Evolutionary conservation across 2,888 invertebrate genomes (phyloP).

Genomic region (Sinotaia quadrata): DNA sequence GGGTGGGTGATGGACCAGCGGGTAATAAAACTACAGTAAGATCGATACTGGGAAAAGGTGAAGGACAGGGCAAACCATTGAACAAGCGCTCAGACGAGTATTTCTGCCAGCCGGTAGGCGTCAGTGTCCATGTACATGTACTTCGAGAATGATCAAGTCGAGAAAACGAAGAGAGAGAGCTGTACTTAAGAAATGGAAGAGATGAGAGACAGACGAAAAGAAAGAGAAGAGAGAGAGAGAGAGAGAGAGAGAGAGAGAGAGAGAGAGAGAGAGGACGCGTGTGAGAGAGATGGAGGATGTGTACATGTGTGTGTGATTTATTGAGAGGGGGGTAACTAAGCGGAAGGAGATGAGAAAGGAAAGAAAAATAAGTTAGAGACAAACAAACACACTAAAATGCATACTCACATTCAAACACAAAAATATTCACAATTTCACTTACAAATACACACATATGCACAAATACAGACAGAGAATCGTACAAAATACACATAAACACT

Average conservation of each 20-base stretch:
- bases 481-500: too few relatives aligned
- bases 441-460: neutral
- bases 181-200: neutral
- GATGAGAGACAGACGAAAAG: neutral
- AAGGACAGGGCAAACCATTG: too few relatives aligned
- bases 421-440: neutral
- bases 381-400: neutral
- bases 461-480: neutral
- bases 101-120: too few relatives aligned
- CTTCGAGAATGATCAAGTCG: too few relatives aligned
- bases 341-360: neutral
- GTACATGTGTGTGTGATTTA: neutral
- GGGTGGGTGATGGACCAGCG: too few relatives aligned
- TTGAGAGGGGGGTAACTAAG: neutral
- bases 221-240: conserved; percentile 2
- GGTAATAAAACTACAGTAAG: too few relatives aligned
- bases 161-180: neutral
- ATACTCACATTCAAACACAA: too few relatives aligned
- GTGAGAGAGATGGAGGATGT: conserved; percentile 5
- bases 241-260: conserved; percentile 14
- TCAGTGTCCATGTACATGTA: too few relatives aligned
- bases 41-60: too few relatives aligned
- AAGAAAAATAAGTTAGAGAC: neutral
- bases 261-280: conserved; percentile 6
- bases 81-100: too few relatives aligned